Percentiles rank a stretch among this genome's conserved stretches.
These are phyloP conservation scores for Hapalemur alaotrensis DNA, from an alignment of 2,797 vertebrate species.

Conservation along the genomic window DNA sequence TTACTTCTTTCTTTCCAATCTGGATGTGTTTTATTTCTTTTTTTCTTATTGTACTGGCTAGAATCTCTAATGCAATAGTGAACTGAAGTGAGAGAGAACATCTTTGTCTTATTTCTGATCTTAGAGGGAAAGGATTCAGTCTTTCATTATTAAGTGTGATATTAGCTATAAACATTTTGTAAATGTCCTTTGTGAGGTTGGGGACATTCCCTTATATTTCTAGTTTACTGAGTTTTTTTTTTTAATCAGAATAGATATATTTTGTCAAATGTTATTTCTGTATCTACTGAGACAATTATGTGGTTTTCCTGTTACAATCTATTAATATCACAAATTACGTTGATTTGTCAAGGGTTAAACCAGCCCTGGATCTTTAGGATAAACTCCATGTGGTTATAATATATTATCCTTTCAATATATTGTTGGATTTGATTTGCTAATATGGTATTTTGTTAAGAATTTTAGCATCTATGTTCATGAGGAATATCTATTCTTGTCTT, in stretches of 20 bases:
- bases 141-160: constrained; percentile 6
- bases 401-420: neutral
- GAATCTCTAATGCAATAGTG: neutral
- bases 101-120: neutral
- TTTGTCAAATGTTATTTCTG: constrained; percentile 30
- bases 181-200: neutral
- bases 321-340: neutral
- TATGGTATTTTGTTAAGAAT: neutral
- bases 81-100: neutral
- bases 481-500: neutral
- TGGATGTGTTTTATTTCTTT: neutral
- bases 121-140: neutral
- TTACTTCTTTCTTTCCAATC: neutral
- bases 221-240: neutral
- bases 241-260: neutral
- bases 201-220: neutral
- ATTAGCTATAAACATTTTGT: neutral
- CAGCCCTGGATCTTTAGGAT: neutral
- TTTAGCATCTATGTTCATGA: neutral
- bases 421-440: neutral
- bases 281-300: neutral
- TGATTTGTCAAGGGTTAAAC: constrained; percentile 17
- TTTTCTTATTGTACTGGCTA: neutral
- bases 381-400: neutral
- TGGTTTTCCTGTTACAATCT: neutral